Evolutionary conservation across 2,113 vertebrate species (phyloP).

Genomic region (Xyrauchen texanus): DNA sequence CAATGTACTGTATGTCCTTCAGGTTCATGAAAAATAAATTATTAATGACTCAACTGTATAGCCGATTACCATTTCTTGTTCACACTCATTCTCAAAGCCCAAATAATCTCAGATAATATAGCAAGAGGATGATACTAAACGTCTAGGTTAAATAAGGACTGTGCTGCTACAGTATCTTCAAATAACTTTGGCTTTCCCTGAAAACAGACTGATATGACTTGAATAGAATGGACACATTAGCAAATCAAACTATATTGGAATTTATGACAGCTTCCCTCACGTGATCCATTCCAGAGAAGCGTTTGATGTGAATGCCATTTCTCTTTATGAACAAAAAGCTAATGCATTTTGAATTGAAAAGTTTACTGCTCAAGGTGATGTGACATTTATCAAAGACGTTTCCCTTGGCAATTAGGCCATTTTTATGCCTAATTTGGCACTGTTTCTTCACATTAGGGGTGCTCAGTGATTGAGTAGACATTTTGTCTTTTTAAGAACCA

Average conservation of each 20-base stretch:
- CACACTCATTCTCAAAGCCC: background rate
- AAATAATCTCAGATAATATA: background rate
- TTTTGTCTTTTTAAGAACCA: background rate
- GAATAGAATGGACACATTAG: conserved; percentile 37
- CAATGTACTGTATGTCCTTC: no score
- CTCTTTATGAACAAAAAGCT: background rate
- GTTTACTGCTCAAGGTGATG: background rate
- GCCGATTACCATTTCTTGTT: no score
- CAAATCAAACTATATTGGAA: background rate
- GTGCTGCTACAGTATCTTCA: conserved; percentile 28
- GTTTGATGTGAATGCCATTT: background rate
- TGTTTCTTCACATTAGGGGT: background rate
- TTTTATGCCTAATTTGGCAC: background rate
- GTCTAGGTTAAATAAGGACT: conserved; percentile 44
- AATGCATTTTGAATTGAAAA: background rate
- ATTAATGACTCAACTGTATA: no score
- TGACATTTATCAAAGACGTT: conserved; percentile 18
- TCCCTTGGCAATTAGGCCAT: background rate
- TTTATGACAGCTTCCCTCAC: conserved; percentile 9
- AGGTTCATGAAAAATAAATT: no score
- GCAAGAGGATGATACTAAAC: conserved; percentile 21
- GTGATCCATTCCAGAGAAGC: background rate
- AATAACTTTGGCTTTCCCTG: conserved; percentile 42
- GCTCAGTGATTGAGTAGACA: background rate
- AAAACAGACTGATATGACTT: conserved; percentile 26